A percentile compares a stretch with the other conserved stretches of the same genome.
These are phyloP conservation scores for Sorex fumeus DNA, from an alignment of 2,113 vertebrate species.

Conservation along the genomic window DNA sequence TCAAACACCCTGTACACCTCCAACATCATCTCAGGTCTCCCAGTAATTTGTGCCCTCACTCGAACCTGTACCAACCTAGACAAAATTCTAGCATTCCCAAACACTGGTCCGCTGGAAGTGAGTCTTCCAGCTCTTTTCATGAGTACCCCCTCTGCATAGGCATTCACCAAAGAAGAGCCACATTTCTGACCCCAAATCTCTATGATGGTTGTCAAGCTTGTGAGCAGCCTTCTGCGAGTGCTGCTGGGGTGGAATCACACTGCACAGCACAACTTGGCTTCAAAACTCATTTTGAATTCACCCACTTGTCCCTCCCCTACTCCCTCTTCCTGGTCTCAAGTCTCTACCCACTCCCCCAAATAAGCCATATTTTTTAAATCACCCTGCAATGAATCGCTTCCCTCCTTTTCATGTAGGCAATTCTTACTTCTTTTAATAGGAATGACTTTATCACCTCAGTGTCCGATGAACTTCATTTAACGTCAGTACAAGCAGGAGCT, in stretches of 20 bases:
- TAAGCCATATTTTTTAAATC: not conserved
- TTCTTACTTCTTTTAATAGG: no score
- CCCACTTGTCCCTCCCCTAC: not conserved
- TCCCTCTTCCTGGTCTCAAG: not conserved
- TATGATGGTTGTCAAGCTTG: fast-evolving
- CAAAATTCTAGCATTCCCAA: not conserved
- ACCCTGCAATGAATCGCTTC: no score
- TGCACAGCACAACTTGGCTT: not conserved
- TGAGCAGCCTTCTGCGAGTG: not conserved
- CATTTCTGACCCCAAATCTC: not conserved
- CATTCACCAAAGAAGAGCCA: fast-evolving
- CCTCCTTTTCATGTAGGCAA: no score
- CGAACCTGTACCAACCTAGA: not conserved
- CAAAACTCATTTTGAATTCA: no score
- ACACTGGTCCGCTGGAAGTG: not conserved
- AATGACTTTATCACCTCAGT: no score
- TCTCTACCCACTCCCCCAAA: not conserved
- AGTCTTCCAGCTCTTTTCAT: not conserved
- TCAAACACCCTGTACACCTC: not conserved
- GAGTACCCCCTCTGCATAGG: not conserved
- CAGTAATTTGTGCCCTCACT: not conserved
- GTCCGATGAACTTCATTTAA: no score
- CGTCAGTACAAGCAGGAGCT: no score
- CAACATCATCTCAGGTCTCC: not conserved
- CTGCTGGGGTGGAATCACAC: not conserved